Base-by-base conservation (phyloP, 2,888 invertebrate genomes). In the Polylopha cassiicola region DNA sequence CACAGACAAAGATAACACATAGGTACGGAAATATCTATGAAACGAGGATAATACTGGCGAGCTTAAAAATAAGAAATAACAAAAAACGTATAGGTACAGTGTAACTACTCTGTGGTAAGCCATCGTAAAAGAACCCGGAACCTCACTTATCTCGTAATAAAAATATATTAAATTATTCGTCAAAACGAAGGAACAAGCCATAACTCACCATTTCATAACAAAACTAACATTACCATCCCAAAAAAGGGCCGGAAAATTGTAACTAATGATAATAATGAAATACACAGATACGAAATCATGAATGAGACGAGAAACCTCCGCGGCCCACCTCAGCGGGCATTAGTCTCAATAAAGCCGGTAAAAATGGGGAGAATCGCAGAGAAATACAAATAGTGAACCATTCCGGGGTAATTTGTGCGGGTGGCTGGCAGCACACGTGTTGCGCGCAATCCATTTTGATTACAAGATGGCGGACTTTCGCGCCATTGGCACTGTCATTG, bases 361-460 rank as follows among this genome's bases (percentile, higher is more conserved):
- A 43, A 45, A 38, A 45, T 33, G 28, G 41, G 34, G 27, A 32
- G 14, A 46, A 48, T 46, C 32, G 42, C 36, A 36, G 48, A 39
- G 46, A 46, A 45, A 44, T 38, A 44, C 43, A 48, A 43, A 50
- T 46, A 51, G 42, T 47, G 37, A 38, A 39, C 43, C 45, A 31
- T 38, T 21, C 38, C 36, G 36, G 31, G 49, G 56, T 53, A 54
- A 57, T 57, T 58, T 58, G 54, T 43, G 51, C 47, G 44, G 48
- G 44, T 53, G 56, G 50, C 50, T 49, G 51, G 48, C 53, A 51
- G 29, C 44, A 48, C 59, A 58, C 57, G 50, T 60, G 59, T 58
- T 59, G 51, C 51, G 47, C 44, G 26, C 33, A 34, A 46, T 46
- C 23, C 17, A 22, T 41, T 46, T 34, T 44, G 32, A 44, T 48